Base-by-base conservation (phyloP, 2,888 invertebrate species). In the Cacoxenus indagator region DNA sequence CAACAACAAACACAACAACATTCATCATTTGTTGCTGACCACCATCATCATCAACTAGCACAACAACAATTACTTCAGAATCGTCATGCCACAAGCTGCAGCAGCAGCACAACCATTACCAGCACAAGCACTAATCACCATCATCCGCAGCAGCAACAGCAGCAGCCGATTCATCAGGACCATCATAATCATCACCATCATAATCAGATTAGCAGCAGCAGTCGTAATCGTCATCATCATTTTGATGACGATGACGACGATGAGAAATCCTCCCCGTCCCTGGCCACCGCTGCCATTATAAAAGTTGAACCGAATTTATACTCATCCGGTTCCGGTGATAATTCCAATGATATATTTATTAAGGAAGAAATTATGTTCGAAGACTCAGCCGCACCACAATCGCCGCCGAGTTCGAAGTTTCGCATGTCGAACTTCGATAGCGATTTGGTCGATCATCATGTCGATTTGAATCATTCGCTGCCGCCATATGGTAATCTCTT, bases 311-410 rank as follows among this genome's bases (percentile, higher is more conserved):
- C 87, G 76, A 87, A 87, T 85, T 83, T 87, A 43, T 87, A 87
- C 73, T 87, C 85, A 51, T 86, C 86, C 62, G 86, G 86, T 65
- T 86, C 87, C 57, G 87, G 85, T 70, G 87, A 87, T 73, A 87
- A 87, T 73, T 87, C 87, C 73, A 87, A 87, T 76, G 87, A 87
- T 70, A 87, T 87, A 87, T 84, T 87, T 76, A 87, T 87, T 69
- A 87, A 87, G 68, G 87, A 87, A 75, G 87, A 87, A 72, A 85
- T 86, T 3, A 84, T 87, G 80, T 87, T 87, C 48, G 87, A 87
- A 70, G 86, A 86, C 68, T 85, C 86, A 43, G 83, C 84, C 1
- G 86, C 86, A 48, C 83, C 85, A 55, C 87, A 87, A 75, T 87
- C 87, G 70, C 87, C 86, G 76, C 87, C 87, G 57, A 87, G 85